Conservation (phyloP, 2,113 vertebrate species). For the Varanus salvator region DNA sequence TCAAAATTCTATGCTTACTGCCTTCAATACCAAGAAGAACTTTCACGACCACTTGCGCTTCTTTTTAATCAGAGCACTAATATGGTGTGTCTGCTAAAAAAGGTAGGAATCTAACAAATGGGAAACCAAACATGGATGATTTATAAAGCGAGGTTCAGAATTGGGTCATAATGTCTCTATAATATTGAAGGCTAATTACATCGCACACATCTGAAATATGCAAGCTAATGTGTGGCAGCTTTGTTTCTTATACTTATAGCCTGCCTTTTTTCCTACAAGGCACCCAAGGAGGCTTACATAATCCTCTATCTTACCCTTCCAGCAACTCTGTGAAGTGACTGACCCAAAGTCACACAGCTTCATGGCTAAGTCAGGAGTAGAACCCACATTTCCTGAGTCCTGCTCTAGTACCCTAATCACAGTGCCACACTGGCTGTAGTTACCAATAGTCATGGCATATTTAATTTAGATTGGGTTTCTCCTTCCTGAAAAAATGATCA, state of each 20-base stretch:
- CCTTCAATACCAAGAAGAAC: slow-evolving; percentile 93
- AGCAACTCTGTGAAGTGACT: too few species aligned
- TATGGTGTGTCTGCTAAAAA: slow-evolving; percentile 92
- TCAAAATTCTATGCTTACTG: slow-evolving; percentile 95
- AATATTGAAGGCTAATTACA: neutral
- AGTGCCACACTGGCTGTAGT: too few species aligned
- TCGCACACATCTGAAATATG: neutral
- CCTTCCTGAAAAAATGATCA: neutral
- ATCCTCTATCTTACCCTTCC: too few species aligned
- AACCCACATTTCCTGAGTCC: too few species aligned
- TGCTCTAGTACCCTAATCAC: too few species aligned
- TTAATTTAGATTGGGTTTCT: neutral
- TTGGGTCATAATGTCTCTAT: accelerated
- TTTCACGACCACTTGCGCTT: slow-evolving; percentile 87
- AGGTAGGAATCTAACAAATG: slow-evolving; percentile 76
- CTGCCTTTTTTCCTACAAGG: too few species aligned
- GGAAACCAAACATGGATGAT: neutral
- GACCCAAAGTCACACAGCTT: too few species aligned
- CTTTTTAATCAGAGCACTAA: slow-evolving; percentile 82
- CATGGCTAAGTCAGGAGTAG: too few species aligned
- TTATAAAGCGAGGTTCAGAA: neutral
- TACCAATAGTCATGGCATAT: neutral
- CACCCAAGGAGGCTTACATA: too few species aligned
- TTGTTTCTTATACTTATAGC: too few species aligned
- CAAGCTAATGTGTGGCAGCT: neutral